Base-by-base conservation (phyloP, 2,888 invertebrate genomes). In the Tholera decimalis region DNA sequence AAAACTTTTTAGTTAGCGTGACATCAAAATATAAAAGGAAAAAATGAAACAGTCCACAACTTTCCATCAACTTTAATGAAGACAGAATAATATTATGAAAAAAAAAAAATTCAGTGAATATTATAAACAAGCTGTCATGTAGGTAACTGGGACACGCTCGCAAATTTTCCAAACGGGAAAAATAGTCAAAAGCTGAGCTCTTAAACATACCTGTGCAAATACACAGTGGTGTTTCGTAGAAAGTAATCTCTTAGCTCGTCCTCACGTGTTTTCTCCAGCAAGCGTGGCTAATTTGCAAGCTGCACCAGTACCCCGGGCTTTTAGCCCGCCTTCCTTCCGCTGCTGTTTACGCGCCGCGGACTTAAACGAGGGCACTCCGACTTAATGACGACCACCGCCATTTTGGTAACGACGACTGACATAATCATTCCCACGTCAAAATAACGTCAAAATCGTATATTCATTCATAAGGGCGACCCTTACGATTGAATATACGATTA, bases 231-330 rank as follows among this genome's bases (percentile, higher is more conserved):
- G 83, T 85, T 85, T 82, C 83, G 81, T 85, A 87, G 87, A 88
- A 87, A 89, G 89, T 89, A 91, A 92, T 91, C 91, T 92, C 86
- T 91, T 90, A 92, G 89, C 84, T 82, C 86, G 79, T 84, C 83
- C 88, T 90, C 89, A 89, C 89, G 88, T 91, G 92, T 89, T 88
- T 85, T 86, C 87, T 82, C 84, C 90, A 85, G 89, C 86, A 86
- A 90, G 90, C 91, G 91, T 89, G 89, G 92, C 91, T 92, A 93
- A 93, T 93, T 91, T 91, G 91, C 90, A 88, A 88, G 89, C 87
- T 90, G 91, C 91, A 91, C 80, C 84, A 86, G 84, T 82, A 85
- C 64, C 85, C 88, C 85, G 86, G 86, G 92, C 92, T 93, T 92
- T 92, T 91, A 93, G 90, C 91, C 86, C 81, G 88, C 87, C 89